These are phyloP conservation scores for Aphodius sticticus DNA, from an alignment of 2,888 invertebrate species.

Conservation along the genomic window DNA sequence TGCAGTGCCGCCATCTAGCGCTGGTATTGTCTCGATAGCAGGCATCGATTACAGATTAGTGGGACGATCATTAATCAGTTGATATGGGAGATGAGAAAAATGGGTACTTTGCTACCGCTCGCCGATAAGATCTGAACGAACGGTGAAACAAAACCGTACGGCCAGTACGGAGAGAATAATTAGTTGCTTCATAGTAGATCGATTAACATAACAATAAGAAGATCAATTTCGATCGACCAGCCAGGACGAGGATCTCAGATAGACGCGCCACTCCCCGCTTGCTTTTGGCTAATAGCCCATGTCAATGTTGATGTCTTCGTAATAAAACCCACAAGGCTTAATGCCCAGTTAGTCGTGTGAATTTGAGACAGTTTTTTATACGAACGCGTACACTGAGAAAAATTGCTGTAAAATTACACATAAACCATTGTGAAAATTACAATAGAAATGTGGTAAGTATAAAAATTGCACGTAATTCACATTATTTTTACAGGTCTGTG, in stretches of 20 bases:
- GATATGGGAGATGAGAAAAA: slow-evolving; percentile 44
- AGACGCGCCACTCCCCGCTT: not conserved
- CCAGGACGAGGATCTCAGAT: not conserved
- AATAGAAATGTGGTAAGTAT: no score
- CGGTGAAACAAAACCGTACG: slow-evolving; percentile 44
- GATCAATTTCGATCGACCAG: slow-evolving; percentile 51
- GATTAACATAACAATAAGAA: slow-evolving; percentile 54
- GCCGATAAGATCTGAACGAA: slow-evolving; percentile 39
- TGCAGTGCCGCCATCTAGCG: not conserved
- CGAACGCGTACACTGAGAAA: no score
- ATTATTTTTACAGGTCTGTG: no score
- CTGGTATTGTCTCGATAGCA: slow-evolving; percentile 4
- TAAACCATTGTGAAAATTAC: no score
- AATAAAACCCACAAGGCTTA: not conserved
- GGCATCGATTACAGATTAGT: slow-evolving; percentile 47
- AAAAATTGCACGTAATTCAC: no score
- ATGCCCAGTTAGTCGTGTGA: no score
- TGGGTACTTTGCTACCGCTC: slow-evolving; percentile 47
- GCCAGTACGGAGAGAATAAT: slow-evolving; percentile 43
- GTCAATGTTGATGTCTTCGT: not conserved
- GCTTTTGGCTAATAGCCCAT: not conserved
- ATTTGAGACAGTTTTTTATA: no score
- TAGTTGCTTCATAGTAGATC: slow-evolving; percentile 53
- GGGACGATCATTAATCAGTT: slow-evolving; percentile 47
- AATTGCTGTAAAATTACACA: no score